Percentiles rank a stretch among this genome's conserved stretches.
phyloP scores from a whole-genome alignment of 2,888 invertebrate species.

The Meta bourneti region DNA sequence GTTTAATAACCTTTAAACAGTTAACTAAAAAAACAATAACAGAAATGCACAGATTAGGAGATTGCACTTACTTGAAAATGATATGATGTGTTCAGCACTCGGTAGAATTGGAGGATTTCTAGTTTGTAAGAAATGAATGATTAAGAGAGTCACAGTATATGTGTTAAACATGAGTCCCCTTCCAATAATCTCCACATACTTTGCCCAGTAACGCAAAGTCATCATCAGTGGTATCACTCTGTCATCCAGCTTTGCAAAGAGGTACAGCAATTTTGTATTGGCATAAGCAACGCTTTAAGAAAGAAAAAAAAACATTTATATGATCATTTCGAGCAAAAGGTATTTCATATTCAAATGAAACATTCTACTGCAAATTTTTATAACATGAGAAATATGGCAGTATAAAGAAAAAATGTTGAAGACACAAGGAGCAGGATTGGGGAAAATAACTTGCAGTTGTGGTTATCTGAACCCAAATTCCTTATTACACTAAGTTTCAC shows the following conservation, averaged over 20 bases:
- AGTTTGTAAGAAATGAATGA: conserved; percentile 68
- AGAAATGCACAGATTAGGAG: neutral
- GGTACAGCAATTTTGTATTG: conserved; percentile 64
- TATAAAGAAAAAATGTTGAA: too few relatives aligned
- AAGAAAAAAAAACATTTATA: neutral
- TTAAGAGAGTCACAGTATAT: conserved; percentile 65
- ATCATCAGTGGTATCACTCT: conserved; percentile 68
- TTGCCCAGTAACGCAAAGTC: conserved; percentile 75
- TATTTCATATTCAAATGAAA: neutral
- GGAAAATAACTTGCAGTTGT: too few relatives aligned
- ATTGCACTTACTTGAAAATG: conserved; percentile 42
- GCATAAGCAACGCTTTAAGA: conserved; percentile 52
- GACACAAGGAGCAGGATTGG: too few relatives aligned
- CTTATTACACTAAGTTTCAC: too few relatives aligned
- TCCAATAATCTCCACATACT: conserved; percentile 66
- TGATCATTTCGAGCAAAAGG: too few relatives aligned
- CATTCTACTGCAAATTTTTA: neutral
- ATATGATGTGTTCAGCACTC: conserved; percentile 61
- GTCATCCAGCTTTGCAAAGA: conserved; percentile 64
- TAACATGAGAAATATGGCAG: too few relatives aligned
- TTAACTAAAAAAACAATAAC: neutral
- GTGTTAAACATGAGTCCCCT: conserved; percentile 60
- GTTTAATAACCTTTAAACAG: too few relatives aligned
- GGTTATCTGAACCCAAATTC: too few relatives aligned
- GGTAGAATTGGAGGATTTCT: conserved; percentile 73